Evolutionary conservation across 2,888 invertebrate species (phyloP).

Genomic region (Gnatocerus cornutus): DNA sequence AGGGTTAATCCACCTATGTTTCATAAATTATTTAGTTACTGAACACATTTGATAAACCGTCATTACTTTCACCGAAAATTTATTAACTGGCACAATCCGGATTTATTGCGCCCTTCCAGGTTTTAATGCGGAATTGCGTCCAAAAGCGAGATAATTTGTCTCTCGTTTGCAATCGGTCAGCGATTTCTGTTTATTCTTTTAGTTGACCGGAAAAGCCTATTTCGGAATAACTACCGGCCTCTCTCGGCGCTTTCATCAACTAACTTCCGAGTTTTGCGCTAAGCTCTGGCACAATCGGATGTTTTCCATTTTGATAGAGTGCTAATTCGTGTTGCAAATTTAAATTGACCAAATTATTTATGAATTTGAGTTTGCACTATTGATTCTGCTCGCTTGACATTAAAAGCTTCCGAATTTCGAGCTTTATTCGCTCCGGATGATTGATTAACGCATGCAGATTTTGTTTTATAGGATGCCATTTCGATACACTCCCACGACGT

Average conservation of each 20-base stretch:
- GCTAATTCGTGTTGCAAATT: conserved; percentile 59
- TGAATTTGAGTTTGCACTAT: conserved; percentile 50
- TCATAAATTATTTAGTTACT: conserved; percentile 52
- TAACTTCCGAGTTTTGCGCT: conserved; percentile 42
- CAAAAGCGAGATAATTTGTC: conserved; percentile 43
- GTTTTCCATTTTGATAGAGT: conserved; percentile 58
- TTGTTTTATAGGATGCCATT: not conserved
- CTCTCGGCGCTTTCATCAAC: conserved; percentile 41
- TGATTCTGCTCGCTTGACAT: conserved; percentile 48
- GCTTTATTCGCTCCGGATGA: conserved; percentile 32
- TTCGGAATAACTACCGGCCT: conserved; percentile 35
- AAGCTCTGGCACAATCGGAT: conserved; percentile 51
- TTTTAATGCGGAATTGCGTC: conserved; percentile 28
- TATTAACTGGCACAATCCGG: conserved; percentile 42
- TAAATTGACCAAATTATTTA: conserved; percentile 57
- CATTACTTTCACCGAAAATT: conserved; percentile 42
- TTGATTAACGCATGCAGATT: conserved; percentile 18
- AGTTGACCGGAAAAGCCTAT: conserved; percentile 29
- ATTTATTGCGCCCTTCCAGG: conserved; percentile 35
- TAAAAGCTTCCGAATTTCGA: conserved; percentile 40
- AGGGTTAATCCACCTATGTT: conserved; percentile 53
- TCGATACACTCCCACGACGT: not conserved
- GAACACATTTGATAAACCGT: conserved; percentile 45
- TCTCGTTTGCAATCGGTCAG: conserved; percentile 27
- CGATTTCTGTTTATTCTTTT: conserved; percentile 40